A percentile compares a stretch with the other conserved stretches of the same genome.
phyloP scores from a whole-genome alignment of 2,797 vertebrate species.

The Tragelaphus oryx region DNA sequence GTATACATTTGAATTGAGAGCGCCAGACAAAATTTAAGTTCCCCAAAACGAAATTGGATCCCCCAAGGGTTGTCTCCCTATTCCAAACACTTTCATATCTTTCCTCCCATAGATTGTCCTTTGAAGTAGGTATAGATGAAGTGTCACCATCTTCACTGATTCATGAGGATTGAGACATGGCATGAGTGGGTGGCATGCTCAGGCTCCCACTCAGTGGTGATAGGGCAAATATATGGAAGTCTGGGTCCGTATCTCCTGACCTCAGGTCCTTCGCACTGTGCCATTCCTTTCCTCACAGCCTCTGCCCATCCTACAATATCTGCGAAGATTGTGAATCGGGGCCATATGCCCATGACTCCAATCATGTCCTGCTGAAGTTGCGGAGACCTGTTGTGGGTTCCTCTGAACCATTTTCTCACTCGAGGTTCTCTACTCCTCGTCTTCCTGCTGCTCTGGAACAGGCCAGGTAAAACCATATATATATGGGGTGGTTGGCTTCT shows the following conservation, averaged over 20 bases:
- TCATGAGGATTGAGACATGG: background rate
- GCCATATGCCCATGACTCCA: constrained; percentile 89
- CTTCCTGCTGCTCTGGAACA: constrained; percentile 81
- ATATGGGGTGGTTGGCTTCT: background rate
- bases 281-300: constrained; percentile 76
- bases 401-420: constrained; percentile 66
- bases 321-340: constrained; percentile 91
- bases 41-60: background rate
- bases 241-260: background rate
- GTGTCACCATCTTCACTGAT: constrained; percentile 4
- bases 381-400: constrained; percentile 82
- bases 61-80: background rate
- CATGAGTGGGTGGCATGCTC: background rate
- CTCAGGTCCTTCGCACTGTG: background rate
- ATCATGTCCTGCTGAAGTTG: constrained; percentile 92
- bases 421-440: constrained; percentile 50
- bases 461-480: constrained; percentile 76
- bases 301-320: constrained; percentile 93
- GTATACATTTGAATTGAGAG: background rate
- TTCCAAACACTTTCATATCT: background rate
- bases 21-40: background rate
- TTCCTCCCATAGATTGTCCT: background rate
- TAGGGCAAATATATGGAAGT: background rate
- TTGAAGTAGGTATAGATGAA: background rate
- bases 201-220: background rate